Conservation (phyloP, 2,797 vertebrate genomes). For the Florisuga fusca region DNA sequence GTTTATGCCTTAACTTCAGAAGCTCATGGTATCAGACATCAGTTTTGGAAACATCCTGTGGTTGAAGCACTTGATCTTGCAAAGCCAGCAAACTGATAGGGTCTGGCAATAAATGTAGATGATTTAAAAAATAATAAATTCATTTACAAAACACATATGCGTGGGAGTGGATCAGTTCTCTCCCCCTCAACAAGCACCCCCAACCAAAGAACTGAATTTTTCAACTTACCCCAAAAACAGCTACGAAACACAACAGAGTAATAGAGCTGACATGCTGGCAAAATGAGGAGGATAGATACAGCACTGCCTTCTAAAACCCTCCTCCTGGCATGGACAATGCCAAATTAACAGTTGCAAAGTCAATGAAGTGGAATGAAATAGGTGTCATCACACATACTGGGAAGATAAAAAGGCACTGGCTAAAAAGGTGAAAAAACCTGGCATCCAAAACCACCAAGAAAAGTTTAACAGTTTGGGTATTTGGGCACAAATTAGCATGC, state of each 20-base stretch:
- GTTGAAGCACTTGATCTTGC: conserved; percentile 48
- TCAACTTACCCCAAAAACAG: neutral
- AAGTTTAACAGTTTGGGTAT: neutral
- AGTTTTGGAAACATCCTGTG: conserved; percentile 72
- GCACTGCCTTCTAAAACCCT: neutral
- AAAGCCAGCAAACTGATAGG: conserved; percentile 34
- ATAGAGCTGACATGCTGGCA: neutral
- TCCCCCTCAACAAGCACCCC: neutral
- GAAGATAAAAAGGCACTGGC: neutral
- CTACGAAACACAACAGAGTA: neutral
- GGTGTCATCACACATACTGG: fast-evolving
- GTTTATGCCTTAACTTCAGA: conserved; percentile 67
- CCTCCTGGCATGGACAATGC: neutral
- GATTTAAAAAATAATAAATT: neutral
- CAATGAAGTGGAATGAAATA: neutral
- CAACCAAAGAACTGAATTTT: neutral
- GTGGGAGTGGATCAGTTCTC: neutral
- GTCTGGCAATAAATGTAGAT: conserved; percentile 17
- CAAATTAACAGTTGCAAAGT: neutral
- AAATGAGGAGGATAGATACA: neutral
- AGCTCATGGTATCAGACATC: conserved; percentile 54
- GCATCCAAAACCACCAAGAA: neutral
- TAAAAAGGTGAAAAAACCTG: neutral
- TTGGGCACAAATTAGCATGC: neutral
- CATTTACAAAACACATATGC: neutral